These are phyloP conservation scores for Tenthredo scrophulariae DNA, from an alignment of 2,888 invertebrate genomes.

Conservation along the genomic window DNA sequence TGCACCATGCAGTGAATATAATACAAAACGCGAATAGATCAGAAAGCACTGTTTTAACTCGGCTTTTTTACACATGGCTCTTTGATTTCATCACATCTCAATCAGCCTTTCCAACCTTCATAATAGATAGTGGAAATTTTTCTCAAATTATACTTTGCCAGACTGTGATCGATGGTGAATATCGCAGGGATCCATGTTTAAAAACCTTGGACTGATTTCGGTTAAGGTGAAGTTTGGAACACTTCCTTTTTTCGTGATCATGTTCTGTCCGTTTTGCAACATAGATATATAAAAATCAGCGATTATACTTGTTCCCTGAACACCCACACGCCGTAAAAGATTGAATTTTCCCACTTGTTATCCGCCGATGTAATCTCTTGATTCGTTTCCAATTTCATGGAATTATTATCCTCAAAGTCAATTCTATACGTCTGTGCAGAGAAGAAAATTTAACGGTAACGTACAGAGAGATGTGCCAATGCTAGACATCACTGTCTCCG, in stretches of 20 bases:
- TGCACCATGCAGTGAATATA: background rate
- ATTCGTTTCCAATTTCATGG: background rate
- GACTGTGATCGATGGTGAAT: background rate
- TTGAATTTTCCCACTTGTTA: background rate
- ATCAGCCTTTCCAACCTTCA: background rate
- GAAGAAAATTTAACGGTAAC: background rate
- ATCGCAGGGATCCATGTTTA: background rate
- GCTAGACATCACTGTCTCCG: background rate
- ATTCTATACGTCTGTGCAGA: background rate
- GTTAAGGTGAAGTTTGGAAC: background rate
- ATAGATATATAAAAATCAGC: background rate
- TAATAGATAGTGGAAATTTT: background rate
- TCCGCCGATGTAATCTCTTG: conserved; percentile 5
- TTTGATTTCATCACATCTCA: background rate
- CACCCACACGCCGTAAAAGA: background rate
- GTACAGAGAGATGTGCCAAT: background rate
- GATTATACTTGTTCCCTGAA: background rate
- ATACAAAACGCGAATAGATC: background rate
- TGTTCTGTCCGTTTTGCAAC: background rate
- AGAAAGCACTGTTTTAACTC: background rate
- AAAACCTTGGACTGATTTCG: background rate
- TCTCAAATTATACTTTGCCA: no score
- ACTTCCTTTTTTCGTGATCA: background rate
- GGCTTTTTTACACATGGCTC: background rate
- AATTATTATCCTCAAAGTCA: background rate